Evolutionary conservation across 2,797 vertebrate species (phyloP).

Genomic region (Leptodactylus fallax): DNA sequence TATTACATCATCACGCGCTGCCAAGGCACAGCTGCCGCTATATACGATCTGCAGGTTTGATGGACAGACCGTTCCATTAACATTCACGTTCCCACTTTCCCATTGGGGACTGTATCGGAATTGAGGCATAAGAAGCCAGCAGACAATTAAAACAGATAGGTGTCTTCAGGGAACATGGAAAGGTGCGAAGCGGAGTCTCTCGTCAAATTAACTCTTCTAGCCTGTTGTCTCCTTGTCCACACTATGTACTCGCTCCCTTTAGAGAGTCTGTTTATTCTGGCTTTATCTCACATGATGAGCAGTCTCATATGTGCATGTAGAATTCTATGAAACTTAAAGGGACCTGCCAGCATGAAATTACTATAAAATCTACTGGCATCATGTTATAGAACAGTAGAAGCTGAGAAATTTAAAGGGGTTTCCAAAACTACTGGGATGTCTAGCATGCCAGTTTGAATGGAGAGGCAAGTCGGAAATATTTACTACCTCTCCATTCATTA

Average conservation of each 20-base stretch:
- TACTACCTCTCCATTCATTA: too few species aligned
- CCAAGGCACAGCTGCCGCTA: slow-evolving; percentile 66
- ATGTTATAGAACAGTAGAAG: too few species aligned
- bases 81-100: slow-evolving; percentile 55
- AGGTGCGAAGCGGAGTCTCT: slow-evolving; percentile 17
- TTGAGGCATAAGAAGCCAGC: slow-evolving; percentile 23
- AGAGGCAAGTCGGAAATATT: too few species aligned
- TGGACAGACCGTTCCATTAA: slow-evolving; percentile 65
- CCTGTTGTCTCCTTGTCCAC: background rate
- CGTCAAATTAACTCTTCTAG: slow-evolving; percentile 29
- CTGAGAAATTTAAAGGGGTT: too few species aligned
- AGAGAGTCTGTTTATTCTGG: background rate
- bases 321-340: background rate
- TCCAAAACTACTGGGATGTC: too few species aligned
- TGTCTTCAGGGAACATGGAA: slow-evolving; percentile 37
- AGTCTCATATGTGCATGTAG: background rate
- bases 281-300: background rate
- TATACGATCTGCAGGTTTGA: slow-evolving; percentile 49
- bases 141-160: slow-evolving; percentile 52
- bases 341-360: too few species aligned
- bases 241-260: background rate
- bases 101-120: slow-evolving; percentile 39
- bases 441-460: too few species aligned
- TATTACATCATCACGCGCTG: slow-evolving; percentile 72
- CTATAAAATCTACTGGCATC: too few species aligned